Conservation (phyloP, 1,140 invertebrate species). For the Lepidurus packardi region DNA sequence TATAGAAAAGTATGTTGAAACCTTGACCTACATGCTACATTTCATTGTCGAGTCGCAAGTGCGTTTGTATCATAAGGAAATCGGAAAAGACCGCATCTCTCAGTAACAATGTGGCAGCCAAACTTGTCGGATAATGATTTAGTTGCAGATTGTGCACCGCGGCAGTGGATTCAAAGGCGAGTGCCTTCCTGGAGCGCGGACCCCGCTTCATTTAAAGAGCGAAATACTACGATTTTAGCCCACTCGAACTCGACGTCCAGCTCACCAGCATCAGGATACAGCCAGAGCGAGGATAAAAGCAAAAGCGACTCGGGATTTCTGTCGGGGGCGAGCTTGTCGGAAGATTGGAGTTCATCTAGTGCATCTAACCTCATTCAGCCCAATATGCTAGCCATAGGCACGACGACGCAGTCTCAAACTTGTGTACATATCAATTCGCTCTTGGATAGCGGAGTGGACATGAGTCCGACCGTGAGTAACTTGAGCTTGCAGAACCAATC, state of each 20-base stretch:
- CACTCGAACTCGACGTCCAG: constrained; percentile 19
- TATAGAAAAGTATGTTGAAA: background rate
- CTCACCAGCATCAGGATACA: constrained; percentile 32
- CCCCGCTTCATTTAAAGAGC: constrained; percentile 26
- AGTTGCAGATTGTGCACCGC: constrained; percentile 37
- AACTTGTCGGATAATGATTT: constrained; percentile 33
- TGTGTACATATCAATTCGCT: constrained; percentile 36
- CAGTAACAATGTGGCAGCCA: constrained; percentile 36
- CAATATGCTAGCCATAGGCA: constrained; percentile 16
- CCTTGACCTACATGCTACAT: background rate
- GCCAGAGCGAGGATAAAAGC: constrained; percentile 31
- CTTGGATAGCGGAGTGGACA: constrained; percentile 31
- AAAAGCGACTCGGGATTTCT: constrained; percentile 53
- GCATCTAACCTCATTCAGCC: constrained; percentile 37
- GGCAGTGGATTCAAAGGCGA: constrained; percentile 29
- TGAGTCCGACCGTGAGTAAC: constrained; percentile 31
- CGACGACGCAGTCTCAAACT: constrained; percentile 37
- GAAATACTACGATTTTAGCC: constrained; percentile 27
- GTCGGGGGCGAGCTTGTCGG: constrained; percentile 49
- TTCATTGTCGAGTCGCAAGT: background rate
- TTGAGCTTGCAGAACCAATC: constrained; percentile 34
- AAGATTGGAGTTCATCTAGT: constrained; percentile 42
- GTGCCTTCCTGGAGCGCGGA: constrained; percentile 33
- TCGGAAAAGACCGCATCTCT: background rate
- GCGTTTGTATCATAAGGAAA: background rate